Base-by-base conservation (phyloP, 2,797 vertebrate genomes). In the Telmatherina bonti region DNA sequence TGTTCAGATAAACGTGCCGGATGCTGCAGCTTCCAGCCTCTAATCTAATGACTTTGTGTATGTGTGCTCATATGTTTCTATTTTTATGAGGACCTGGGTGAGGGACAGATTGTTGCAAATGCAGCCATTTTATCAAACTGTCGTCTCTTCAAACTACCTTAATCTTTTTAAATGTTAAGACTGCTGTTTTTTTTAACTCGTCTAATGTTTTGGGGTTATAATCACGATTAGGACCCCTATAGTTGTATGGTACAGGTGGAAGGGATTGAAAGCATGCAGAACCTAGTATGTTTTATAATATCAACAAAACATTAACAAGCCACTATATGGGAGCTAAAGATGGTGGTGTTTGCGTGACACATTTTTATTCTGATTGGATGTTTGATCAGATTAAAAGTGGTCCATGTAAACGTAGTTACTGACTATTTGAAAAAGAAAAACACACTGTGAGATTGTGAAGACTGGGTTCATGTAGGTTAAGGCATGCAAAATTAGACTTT, bases 1-100 rank as follows among this genome's bases (percentile, higher is more conserved):
- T 45, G 33, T 26, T 77, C 30, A 75, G 68, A 81, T 79, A 70
- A 76, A 84, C 72, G 61, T 24, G 61, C 26, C 49, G 55, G 73
- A 75, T 64, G 0, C 57, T 74, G 67, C 56, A 74, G 71, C 78
- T 73, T 85, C 53, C 56, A 18, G 22, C 22, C 27, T 58, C 58
- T 55, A 51, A 60, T 79, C 66, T 52, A 70, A 81, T 69, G 62
- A 56, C n/a, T 36, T 36, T 62, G 49, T 66, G 55, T 27, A 53
- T 64, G 9, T 29, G 43, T 60, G 57, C 20, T 31, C 47, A 18
- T 27, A 8, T 29, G 7, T 27, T 22, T 72, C 47, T 68, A 31
- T 70, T 22, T 74, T 53, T 67, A 18, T 76, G 62, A 55, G 55
- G 59, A 65, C 74, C 30, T 29, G n/a, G n/a, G 20, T 13, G 52